Evolutionary conservation across 2,797 vertebrate species (phyloP).

Genomic region (Eulemur rubriventer): DNA sequence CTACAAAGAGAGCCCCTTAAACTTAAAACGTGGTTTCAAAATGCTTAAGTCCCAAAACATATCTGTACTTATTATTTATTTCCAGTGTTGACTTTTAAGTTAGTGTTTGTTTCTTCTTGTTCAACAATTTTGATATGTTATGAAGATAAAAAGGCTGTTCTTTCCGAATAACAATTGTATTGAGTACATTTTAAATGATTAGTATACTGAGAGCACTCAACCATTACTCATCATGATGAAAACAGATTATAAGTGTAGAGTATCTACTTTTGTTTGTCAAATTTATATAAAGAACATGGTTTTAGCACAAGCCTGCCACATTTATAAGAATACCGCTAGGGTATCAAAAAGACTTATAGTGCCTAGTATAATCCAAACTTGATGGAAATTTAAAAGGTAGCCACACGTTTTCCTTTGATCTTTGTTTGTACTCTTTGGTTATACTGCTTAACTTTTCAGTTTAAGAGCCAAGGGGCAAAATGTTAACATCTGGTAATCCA

Average conservation of each 20-base stretch:
- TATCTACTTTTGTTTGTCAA: neutral
- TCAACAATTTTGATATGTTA: neutral
- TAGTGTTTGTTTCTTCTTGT: constrained; percentile 1
- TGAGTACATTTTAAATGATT: neutral
- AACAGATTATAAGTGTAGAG: neutral
- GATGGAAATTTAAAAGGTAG: neutral
- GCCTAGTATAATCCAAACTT: neutral
- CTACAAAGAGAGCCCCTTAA: neutral
- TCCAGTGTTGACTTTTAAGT: neutral
- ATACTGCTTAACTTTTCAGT: constrained; percentile 32
- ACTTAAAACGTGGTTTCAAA: constrained; percentile 24
- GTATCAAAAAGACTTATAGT: neutral
- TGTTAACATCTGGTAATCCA: neutral
- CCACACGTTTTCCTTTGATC: neutral
- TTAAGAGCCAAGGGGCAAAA: constrained; percentile 2
- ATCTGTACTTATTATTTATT: neutral
- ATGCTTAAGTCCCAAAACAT: neutral
- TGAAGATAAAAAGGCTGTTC: neutral
- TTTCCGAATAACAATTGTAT: neutral
- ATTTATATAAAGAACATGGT: neutral
- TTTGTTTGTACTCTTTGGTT: neutral
- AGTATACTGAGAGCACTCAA: neutral
- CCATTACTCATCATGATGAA: neutral
- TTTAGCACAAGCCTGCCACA: neutral
- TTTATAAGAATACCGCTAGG: neutral